phyloP scores from a whole-genome alignment of 2,888 invertebrate genomes.

The Euzophera pinguis region DNA sequence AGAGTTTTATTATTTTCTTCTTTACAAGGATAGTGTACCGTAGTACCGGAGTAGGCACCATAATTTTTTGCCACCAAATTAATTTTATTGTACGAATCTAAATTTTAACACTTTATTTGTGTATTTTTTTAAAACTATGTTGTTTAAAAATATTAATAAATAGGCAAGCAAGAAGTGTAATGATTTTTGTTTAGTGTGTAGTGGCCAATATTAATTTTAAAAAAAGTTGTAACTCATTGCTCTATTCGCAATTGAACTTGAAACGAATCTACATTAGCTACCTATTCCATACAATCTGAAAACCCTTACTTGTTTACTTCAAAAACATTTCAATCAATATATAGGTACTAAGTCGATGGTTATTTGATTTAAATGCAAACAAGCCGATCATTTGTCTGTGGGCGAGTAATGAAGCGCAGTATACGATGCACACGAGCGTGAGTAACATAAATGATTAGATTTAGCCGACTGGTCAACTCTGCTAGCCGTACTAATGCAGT shows the following conservation, averaged over 20 bases:
- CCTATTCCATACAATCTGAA: neutral
- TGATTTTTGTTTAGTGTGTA: too few relatives aligned
- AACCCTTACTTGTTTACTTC: neutral
- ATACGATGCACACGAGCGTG: conserved; percentile 60
- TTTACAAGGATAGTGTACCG: neutral
- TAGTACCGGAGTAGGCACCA: too few relatives aligned
- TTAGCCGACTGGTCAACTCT: conserved; percentile 61
- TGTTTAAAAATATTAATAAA: too few relatives aligned
- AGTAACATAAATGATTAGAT: conserved; percentile 75
- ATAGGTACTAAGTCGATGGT: conserved; percentile 7
- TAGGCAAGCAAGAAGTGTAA: too few relatives aligned
- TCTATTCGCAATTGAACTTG: too few relatives aligned
- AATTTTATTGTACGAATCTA: too few relatives aligned
- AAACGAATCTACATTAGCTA: neutral
- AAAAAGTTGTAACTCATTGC: too few relatives aligned
- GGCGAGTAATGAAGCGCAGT: conserved; percentile 71
- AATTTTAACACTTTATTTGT: too few relatives aligned
- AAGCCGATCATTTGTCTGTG: conserved; percentile 44
- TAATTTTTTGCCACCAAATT: too few relatives aligned
- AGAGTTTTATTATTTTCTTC: too few relatives aligned
- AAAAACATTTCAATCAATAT: conserved; percentile 30
- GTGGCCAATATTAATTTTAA: too few relatives aligned
- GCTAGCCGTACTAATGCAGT: conserved; percentile 35
- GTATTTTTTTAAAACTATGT: too few relatives aligned
- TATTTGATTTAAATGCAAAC: conserved; percentile 11